phyloP scores from a whole-genome alignment of 2,888 invertebrate species.

The Philhelius pedissequus region DNA sequence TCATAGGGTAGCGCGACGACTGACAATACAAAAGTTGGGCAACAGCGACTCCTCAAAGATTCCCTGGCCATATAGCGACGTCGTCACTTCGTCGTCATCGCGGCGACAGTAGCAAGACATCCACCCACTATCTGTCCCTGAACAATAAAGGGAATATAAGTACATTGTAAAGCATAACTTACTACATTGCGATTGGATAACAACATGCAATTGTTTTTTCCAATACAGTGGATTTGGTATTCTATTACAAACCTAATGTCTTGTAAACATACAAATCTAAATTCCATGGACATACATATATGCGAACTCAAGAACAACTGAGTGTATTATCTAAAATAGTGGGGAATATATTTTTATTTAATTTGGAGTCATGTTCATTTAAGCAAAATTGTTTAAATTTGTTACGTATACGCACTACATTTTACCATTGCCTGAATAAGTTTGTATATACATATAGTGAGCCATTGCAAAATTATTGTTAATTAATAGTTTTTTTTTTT shows the following conservation, averaged over 20 bases:
- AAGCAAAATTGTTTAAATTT: background rate
- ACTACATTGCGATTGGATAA: background rate
- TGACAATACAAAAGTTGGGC: too few species aligned
- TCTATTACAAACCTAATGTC: too few species aligned
- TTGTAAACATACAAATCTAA: too few species aligned
- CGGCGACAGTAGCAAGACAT: too few species aligned
- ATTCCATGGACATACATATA: background rate
- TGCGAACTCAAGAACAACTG: background rate
- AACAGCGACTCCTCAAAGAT: too few species aligned
- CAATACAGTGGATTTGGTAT: background rate
- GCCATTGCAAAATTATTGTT: background rate
- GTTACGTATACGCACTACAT: constrained; percentile 12
- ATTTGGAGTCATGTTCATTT: background rate
- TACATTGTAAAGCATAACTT: background rate
- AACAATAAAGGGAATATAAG: background rate
- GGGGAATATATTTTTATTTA: background rate
- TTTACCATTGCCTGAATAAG: background rate
- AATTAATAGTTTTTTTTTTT: background rate
- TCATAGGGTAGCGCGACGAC: too few species aligned
- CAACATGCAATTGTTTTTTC: background rate
- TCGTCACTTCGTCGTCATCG: too few species aligned
- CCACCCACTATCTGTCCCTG: too few species aligned
- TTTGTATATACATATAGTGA: background rate
- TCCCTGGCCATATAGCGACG: too few species aligned
- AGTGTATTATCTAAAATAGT: background rate